Evolutionary conservation across 2,888 invertebrate species (phyloP).

Genomic region (Papilio elwesi): DNA sequence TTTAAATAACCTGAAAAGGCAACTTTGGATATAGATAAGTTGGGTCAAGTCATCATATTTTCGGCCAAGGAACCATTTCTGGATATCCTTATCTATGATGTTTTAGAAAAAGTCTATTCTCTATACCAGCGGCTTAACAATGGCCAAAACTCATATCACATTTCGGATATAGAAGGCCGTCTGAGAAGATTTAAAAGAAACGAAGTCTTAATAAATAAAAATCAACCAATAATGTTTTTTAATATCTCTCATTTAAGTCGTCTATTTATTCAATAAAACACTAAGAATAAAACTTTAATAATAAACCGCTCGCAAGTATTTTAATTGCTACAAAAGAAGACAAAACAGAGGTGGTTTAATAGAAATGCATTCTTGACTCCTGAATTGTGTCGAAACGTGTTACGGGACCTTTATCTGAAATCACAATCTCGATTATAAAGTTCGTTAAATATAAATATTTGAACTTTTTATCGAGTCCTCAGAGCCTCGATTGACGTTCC

Average conservation of each 20-base stretch:
- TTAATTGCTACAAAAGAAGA: constrained; percentile 13
- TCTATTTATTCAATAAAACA: not conserved
- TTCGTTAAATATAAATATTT: constrained; percentile 29
- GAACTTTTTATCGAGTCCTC: constrained; percentile 16
- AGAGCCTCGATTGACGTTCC: constrained; percentile 14
- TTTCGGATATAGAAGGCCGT: no score
- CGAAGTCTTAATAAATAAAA: no score
- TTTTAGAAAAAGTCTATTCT: no score
- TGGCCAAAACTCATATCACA: no score
- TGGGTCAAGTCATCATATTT: no score
- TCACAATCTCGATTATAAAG: constrained; percentile 36
- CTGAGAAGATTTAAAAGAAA: no score
- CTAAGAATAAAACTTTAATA: not conserved
- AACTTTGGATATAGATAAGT: no score
- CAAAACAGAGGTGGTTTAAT: constrained; percentile 1
- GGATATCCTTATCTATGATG: no score
- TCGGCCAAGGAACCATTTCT: no score
- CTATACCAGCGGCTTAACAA: no score
- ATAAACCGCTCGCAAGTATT: not conserved
- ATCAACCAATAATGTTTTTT: no score
- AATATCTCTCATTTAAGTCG: not conserved
- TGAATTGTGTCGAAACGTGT: constrained; percentile 17
- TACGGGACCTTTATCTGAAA: constrained; percentile 28
- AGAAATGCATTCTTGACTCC: constrained; percentile 28
- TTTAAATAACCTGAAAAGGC: no score